A percentile compares a stretch with the other conserved stretches of the same genome.
Evolutionary conservation across 2,888 invertebrate genomes (phyloP).

Genomic region (Troides oblongomaculatus): DNA sequence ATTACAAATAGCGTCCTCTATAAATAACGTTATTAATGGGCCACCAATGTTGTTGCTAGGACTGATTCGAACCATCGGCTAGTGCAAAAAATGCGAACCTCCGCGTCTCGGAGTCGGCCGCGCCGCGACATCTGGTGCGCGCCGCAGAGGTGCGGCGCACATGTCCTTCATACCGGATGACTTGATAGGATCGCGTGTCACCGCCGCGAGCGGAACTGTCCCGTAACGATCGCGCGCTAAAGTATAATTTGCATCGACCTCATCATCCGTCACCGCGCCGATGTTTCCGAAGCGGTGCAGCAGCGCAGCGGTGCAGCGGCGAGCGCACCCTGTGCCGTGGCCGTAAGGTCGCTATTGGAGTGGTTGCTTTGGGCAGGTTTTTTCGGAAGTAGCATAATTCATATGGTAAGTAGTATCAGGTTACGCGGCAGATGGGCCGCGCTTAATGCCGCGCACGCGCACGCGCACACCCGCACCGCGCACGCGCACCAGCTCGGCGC

Average conservation of each 20-base stretch:
- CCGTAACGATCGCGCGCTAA: slow-evolving; percentile 9
- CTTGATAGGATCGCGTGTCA: slow-evolving; percentile 40
- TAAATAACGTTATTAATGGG: slow-evolving; percentile 26
- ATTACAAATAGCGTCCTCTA: slow-evolving; percentile 19
- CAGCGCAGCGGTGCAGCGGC: no score
- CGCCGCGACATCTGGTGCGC: slow-evolving; percentile 59
- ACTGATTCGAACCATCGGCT: slow-evolving; percentile 28
- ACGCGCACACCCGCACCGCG: no score
- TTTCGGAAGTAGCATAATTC: slow-evolving; percentile 71
- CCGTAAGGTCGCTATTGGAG: slow-evolving; percentile 41
- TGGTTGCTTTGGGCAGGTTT: slow-evolving; percentile 42
- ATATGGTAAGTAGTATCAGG: slow-evolving; percentile 73
- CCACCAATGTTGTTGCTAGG: slow-evolving; percentile 14
- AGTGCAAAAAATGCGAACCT: slow-evolving; percentile 45
- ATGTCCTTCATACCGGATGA: slow-evolving; percentile 68
- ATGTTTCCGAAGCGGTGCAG: no score
- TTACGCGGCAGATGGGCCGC: slow-evolving; percentile 72
- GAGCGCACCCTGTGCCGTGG: slow-evolving; percentile 28
- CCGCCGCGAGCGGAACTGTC: neutral
- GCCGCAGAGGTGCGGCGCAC: slow-evolving; percentile 62
- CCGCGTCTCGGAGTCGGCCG: slow-evolving; percentile 50
- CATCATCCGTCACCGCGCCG: no score
- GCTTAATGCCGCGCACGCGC: slow-evolving; percentile 63
- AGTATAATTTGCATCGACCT: slow-evolving; percentile 29
- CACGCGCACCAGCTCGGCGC: slow-evolving; percentile 38